Conservation (phyloP, 2,797 vertebrate genomes). For the Tokudaia tokunoshimensis region DNA sequence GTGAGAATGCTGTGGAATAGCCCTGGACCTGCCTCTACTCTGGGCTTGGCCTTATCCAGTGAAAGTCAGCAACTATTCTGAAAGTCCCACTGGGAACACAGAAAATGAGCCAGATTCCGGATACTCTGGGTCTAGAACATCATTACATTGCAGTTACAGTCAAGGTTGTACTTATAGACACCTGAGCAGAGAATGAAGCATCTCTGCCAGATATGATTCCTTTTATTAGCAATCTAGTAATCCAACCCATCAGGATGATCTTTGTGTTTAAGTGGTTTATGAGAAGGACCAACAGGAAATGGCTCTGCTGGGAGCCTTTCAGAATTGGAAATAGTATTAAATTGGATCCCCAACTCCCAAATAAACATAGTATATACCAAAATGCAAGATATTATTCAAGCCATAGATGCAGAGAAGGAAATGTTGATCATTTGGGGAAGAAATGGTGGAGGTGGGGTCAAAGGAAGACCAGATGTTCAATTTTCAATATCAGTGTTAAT, state of each 20-base stretch:
- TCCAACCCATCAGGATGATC: slow-evolving; percentile 72
- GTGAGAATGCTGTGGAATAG: background rate
- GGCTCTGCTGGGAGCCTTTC: slow-evolving; percentile 66
- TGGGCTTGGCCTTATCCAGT: fast-evolving
- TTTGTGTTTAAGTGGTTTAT: slow-evolving; percentile 75
- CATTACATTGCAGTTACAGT: background rate
- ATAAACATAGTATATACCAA: slow-evolving; percentile 55
- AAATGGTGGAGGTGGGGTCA: background rate
- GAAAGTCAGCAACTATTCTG: background rate
- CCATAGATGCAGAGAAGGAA: slow-evolving; percentile 72
- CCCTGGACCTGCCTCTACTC: background rate
- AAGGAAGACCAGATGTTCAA: slow-evolving; percentile 74
- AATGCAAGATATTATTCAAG: slow-evolving; percentile 65
- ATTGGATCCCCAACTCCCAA: slow-evolving; percentile 62
- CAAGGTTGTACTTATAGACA: background rate
- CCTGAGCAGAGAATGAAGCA: background rate
- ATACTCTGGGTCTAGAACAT: background rate
- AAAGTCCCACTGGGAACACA: background rate
- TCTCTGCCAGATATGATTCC: slow-evolving; percentile 45
- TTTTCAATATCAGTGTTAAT: slow-evolving; percentile 72
- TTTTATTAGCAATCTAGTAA: slow-evolving; percentile 57
- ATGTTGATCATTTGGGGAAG: slow-evolving; percentile 64
- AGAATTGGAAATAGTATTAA: slow-evolving; percentile 69
- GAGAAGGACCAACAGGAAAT: slow-evolving; percentile 74
- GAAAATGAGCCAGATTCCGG: background rate